phyloP scores from a whole-genome alignment of 2,113 vertebrate genomes.

The Hepsetus odoe region DNA sequence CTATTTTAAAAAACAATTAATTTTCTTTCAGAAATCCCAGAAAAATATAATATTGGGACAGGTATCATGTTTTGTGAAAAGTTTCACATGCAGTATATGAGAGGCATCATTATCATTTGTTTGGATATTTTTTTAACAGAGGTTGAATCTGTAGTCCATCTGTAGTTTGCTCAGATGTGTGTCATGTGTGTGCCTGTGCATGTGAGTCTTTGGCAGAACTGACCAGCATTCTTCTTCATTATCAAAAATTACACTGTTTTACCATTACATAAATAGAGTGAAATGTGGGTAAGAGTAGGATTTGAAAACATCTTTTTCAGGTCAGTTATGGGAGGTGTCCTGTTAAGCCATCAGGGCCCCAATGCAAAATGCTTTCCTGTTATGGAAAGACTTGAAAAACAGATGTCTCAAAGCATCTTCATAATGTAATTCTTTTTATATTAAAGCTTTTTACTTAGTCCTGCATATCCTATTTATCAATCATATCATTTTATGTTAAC shows the following conservation, averaged over 20 bases:
- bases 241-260: neutral
- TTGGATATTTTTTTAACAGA: neutral
- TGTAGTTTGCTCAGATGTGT: neutral
- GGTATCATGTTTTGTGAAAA: no score
- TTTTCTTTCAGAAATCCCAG: no score
- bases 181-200: neutral
- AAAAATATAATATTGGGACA: no score
- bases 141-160: neutral
- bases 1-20: no score
- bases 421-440: neutral
- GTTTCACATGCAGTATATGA: neutral
- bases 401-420: conserved; percentile 3
- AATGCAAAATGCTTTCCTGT: neutral
- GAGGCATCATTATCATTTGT: neutral
- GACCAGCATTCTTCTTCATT: neutral
- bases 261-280: conserved; percentile 1
- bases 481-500: no score
- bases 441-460: neutral
- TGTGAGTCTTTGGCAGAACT: neutral
- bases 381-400: conserved; percentile 19
- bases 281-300: conserved; percentile 20
- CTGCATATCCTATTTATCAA: no score
- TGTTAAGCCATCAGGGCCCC: neutral
- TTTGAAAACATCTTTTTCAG: neutral
- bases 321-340: neutral